These are phyloP conservation scores for Ptychoptera albimana DNA, from an alignment of 2,888 invertebrate species.

Conservation along the genomic window DNA sequence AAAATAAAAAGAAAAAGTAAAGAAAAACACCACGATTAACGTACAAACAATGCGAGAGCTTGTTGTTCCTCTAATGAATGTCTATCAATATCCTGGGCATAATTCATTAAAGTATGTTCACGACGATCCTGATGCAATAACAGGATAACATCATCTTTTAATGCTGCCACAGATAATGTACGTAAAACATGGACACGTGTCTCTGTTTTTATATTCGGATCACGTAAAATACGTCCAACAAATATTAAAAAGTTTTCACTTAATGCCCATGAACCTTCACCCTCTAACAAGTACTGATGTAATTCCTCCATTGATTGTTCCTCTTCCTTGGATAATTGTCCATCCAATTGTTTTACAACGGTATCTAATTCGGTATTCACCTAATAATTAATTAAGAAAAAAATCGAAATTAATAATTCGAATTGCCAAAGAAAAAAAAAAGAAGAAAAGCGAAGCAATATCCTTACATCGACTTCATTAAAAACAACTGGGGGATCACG, in stretches of 20 bases:
- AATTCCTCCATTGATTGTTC: conserved; percentile 60
- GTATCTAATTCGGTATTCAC: conserved; percentile 57
- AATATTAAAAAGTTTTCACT: conserved; percentile 76
- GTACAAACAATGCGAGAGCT: conserved; percentile 64
- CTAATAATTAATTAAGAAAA: conserved; percentile 29
- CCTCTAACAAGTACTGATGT: conserved; percentile 72
- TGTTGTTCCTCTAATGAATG: conserved; percentile 59
- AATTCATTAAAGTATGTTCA: conserved; percentile 78
- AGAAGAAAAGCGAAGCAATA: conserved; percentile 30
- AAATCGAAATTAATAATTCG: not conserved
- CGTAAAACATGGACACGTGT: conserved; percentile 52
- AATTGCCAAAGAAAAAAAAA: not conserved
- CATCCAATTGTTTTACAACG: conserved; percentile 49
- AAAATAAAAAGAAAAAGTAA: too few species aligned
- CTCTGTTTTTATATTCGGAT: conserved; percentile 37
- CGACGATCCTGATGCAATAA: conserved; percentile 79
- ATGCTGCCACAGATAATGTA: conserved; percentile 56
- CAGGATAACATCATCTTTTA: conserved; percentile 79
- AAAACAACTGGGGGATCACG: conserved; percentile 70
- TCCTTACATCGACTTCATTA: conserved; percentile 56
- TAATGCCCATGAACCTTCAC: conserved; percentile 85
- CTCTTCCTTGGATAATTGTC: conserved; percentile 58
- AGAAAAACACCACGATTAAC: too few species aligned
- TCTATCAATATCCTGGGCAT: conserved; percentile 64
- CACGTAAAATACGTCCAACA: conserved; percentile 51